Conservation (phyloP, 2,797 vertebrate genomes). For the Furcifer pardalis region DNA sequence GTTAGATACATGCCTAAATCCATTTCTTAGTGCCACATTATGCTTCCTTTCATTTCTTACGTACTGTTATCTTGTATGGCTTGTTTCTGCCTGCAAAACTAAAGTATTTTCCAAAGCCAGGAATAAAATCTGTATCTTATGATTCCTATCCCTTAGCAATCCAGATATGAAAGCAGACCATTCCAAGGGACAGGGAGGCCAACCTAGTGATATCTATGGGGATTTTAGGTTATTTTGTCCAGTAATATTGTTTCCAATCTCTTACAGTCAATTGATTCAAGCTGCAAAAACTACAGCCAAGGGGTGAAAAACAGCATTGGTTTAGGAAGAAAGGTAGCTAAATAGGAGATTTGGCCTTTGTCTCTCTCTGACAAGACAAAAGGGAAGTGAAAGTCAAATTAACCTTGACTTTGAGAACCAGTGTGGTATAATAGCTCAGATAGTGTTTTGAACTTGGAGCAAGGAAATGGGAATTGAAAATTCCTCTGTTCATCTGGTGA, state of each 20-base stretch:
- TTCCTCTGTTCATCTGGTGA: not conserved
- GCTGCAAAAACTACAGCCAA: not conserved
- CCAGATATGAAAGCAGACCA: not conserved
- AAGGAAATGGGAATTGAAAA: not conserved
- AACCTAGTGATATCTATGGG: not conserved
- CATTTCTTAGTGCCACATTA: not conserved
- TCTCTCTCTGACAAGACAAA: not conserved
- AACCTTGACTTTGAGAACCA: constrained; percentile 16
- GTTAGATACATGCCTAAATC: not conserved
- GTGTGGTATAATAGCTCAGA: too few relatives aligned
- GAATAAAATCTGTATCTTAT: not conserved
- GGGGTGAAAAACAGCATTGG: not conserved
- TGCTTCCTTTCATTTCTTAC: not conserved
- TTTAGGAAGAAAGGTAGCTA: not conserved
- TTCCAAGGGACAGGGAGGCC: not conserved
- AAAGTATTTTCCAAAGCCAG: not conserved
- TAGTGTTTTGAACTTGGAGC: not conserved
- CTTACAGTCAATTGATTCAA: not conserved
- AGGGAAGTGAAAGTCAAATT: constrained; percentile 18
- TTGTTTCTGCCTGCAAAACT: not conserved
- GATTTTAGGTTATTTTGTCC: not conserved
- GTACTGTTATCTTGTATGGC: not conserved
- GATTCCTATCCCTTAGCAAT: not conserved
- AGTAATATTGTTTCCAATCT: not conserved
- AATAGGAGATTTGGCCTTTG: not conserved